Percentiles rank a stretch among this genome's conserved stretches.
phyloP scores from a whole-genome alignment of 2,113 vertebrate genomes.

The Myiopsitta monachus region DNA sequence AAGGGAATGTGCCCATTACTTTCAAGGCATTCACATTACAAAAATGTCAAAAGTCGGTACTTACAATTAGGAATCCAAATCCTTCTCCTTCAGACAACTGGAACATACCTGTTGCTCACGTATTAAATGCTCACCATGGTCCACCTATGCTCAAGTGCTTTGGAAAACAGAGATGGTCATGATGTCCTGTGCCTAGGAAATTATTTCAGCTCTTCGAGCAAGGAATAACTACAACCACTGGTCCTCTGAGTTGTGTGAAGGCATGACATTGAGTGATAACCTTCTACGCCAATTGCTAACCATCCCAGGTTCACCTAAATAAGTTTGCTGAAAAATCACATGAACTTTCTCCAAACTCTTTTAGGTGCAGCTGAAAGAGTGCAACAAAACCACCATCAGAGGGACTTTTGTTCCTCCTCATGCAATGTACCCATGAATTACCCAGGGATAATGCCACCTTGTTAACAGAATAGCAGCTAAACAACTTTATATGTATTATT shows the following conservation, averaged over 20 bases:
- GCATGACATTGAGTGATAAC: neutral
- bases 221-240: neutral
- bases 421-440: neutral
- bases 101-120: neutral
- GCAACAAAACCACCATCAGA: neutral
- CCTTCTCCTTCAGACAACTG: neutral
- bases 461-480: neutral
- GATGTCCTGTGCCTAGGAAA: neutral
- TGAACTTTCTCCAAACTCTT: neutral
- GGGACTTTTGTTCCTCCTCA: neutral
- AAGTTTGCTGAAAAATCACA: neutral
- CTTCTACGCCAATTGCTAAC: neutral
- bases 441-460: neutral
- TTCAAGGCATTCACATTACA: neutral
- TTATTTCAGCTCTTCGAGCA: neutral
- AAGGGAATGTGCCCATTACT: neutral
- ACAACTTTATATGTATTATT: neutral
- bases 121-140: neutral
- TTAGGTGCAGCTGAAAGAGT: neutral
- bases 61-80: neutral
- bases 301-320: neutral
- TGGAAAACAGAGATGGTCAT: neutral
- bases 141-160: neutral
- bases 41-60: neutral
- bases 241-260: neutral